phyloP scores from a whole-genome alignment of 2,797 vertebrate species.

The Coreius guichenoti region DNA sequence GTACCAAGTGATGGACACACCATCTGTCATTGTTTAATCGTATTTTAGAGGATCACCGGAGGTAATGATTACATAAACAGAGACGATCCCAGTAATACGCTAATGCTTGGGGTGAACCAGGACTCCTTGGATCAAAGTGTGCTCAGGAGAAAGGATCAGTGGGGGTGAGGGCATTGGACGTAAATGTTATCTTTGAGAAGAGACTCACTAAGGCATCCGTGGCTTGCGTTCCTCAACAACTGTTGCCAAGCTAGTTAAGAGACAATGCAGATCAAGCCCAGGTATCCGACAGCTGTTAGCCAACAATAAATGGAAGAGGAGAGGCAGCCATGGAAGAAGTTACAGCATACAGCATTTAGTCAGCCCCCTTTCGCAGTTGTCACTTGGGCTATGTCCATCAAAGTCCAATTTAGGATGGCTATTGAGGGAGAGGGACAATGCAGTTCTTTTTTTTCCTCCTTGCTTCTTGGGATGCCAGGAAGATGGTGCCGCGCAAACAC shows the following conservation, averaged over 20 bases:
- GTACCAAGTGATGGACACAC: constrained; percentile 19
- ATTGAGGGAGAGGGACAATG: constrained; percentile 57
- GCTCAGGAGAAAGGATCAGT: constrained; percentile 50
- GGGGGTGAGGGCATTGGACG: constrained; percentile 47
- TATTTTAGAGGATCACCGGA: constrained; percentile 40
- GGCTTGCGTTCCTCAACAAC: constrained; percentile 54
- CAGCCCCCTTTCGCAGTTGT: constrained; percentile 50
- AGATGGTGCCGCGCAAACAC: constrained; percentile 58
- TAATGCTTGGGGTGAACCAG: constrained; percentile 38
- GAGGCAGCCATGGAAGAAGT: constrained; percentile 54
- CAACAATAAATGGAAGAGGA: constrained; percentile 57
- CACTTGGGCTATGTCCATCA: constrained; percentile 54
- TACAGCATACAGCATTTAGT: constrained; percentile 51
- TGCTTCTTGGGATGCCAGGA: constrained; percentile 58
- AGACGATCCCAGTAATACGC: constrained; percentile 38
- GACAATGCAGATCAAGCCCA: constrained; percentile 59
- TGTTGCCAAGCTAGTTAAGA: constrained; percentile 54
- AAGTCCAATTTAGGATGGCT: constrained; percentile 58
- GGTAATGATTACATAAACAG: constrained; percentile 44
- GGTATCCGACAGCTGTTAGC: constrained; percentile 58
- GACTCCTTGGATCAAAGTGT: constrained; percentile 55
- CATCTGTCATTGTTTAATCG: constrained; percentile 46
- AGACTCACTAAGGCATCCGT: constrained; percentile 56
- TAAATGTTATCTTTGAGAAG: constrained; percentile 60
- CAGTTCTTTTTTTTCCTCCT: constrained; percentile 48